phyloP scores from a whole-genome alignment of 2,797 vertebrate genomes.

The Nyctibius grandis region DNA sequence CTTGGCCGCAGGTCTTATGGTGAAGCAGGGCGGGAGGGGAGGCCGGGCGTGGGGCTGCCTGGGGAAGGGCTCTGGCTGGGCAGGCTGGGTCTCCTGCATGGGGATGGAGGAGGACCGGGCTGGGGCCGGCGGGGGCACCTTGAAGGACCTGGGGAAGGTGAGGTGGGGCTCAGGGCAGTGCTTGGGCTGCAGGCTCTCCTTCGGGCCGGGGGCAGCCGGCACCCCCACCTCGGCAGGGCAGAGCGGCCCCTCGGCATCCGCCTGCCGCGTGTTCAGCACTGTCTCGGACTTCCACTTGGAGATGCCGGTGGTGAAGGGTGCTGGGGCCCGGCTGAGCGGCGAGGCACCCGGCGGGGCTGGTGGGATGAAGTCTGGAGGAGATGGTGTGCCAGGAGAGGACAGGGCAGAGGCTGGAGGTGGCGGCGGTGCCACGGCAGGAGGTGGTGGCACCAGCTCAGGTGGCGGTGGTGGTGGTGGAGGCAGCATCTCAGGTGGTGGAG shows the following conservation, averaged over 20 bases:
- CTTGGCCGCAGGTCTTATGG: slow-evolving; percentile 40
- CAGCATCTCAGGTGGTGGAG: neutral
- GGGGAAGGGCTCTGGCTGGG: neutral
- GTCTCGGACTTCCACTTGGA: slow-evolving; percentile 77
- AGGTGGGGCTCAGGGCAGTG: slow-evolving; percentile 58
- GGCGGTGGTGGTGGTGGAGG: neutral
- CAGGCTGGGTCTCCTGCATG: neutral
- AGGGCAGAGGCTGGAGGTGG: slow-evolving; percentile 15
- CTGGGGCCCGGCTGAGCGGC: neutral
- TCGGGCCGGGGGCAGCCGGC: neutral
- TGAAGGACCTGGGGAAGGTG: slow-evolving; percentile 73
- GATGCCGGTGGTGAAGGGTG: neutral
- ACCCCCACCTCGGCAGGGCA: neutral
- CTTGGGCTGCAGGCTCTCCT: slow-evolving; percentile 25
- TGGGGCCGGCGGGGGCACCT: slow-evolving; percentile 76
- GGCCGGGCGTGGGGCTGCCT: slow-evolving; percentile 49
- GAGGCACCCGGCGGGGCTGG: neutral
- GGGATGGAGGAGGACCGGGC: slow-evolving; percentile 76
- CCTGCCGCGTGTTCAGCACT: slow-evolving; percentile 62
- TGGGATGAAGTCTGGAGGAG: slow-evolving; percentile 62
- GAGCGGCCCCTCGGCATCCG: neutral
- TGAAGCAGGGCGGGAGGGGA: slow-evolving; percentile 70
- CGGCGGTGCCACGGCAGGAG: neutral
- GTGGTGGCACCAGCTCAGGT: slow-evolving; percentile 25
- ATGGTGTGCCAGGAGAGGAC: slow-evolving; percentile 55